These are phyloP conservation scores for Hippocampus barbouri DNA, from an alignment of 2,113 vertebrate genomes.

Conservation along the genomic window DNA sequence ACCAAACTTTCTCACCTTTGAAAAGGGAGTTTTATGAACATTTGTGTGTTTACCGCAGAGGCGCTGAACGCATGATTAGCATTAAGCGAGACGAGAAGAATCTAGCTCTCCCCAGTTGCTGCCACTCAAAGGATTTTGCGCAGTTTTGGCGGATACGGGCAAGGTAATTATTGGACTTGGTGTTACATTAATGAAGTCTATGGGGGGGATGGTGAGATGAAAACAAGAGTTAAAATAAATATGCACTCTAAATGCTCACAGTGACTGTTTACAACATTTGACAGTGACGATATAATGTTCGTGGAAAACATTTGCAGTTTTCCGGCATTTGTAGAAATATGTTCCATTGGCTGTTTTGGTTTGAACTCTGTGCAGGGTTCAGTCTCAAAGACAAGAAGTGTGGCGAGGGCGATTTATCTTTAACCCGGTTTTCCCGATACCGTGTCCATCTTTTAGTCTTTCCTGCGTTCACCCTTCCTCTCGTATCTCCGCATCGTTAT, in stretches of 20 bases:
- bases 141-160: slow-evolving; percentile 22
- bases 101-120: slow-evolving; percentile 33
- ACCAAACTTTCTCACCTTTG: background rate
- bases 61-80: slow-evolving; percentile 33
- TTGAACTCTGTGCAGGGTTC: slow-evolving; percentile 31
- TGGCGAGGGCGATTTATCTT: slow-evolving; percentile 16
- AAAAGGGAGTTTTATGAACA: slow-evolving; percentile 30
- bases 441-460: slow-evolving; percentile 35
- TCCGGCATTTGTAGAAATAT: background rate
- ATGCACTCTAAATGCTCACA: background rate
- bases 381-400: slow-evolving; percentile 29
- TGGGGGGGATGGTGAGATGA: slow-evolving; percentile 12
- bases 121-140: slow-evolving; percentile 40
- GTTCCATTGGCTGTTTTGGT: slow-evolving; percentile 12
- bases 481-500: slow-evolving; percentile 21
- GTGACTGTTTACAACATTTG: background rate
- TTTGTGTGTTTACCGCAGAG: slow-evolving; percentile 24
- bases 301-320: background rate
- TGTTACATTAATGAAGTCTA: slow-evolving; percentile 53
- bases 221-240: slow-evolving; percentile 8
- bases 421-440: slow-evolving; percentile 1
- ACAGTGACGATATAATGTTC: background rate
- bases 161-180: slow-evolving; percentile 35
- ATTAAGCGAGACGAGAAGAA: slow-evolving; percentile 47
- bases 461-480: slow-evolving; percentile 23